A percentile compares a stretch with the other conserved stretches of the same genome.
Conservation (phyloP, 2,888 invertebrate genomes). For the Myopa testacea region DNA sequence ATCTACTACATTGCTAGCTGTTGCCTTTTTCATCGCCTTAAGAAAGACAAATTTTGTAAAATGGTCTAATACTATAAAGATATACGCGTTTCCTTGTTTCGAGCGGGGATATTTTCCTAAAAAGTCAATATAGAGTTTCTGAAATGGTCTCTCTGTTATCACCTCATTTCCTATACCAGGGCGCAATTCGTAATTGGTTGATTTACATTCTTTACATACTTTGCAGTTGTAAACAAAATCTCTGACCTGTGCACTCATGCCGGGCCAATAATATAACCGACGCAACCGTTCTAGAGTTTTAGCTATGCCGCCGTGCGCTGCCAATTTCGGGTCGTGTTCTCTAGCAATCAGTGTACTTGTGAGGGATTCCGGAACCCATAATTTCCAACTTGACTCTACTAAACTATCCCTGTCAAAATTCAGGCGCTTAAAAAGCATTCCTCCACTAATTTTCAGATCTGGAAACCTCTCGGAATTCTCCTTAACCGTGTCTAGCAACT, state of each 20-base stretch:
- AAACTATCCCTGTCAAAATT: slow-evolving; percentile 15
- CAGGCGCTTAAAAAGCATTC: slow-evolving; percentile 24
- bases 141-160: slow-evolving; percentile 35
- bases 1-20: neutral
- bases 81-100: neutral
- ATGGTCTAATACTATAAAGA: neutral
- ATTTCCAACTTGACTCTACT: slow-evolving; percentile 33
- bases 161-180: slow-evolving; percentile 12
- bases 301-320: slow-evolving; percentile 32
- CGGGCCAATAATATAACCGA: slow-evolving; percentile 32
- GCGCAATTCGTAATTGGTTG: neutral
- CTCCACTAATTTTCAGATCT: slow-evolving; percentile 21
- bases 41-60: neutral
- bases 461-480: neutral
- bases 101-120: slow-evolving; percentile 16
- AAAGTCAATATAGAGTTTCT: slow-evolving; percentile 41
- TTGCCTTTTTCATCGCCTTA: neutral
- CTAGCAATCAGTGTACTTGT: slow-evolving; percentile 18
- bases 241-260: slow-evolving; percentile 28
- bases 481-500: neutral
- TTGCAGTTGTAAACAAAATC: slow-evolving; percentile 15
- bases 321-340: slow-evolving; percentile 28
- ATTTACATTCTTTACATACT: slow-evolving; percentile 35
- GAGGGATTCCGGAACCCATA: slow-evolving; percentile 39
- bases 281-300: neutral